Base-by-base conservation (phyloP, 92 coral and sea anemone genomes). In the Parazoanthus darwini region DNA sequence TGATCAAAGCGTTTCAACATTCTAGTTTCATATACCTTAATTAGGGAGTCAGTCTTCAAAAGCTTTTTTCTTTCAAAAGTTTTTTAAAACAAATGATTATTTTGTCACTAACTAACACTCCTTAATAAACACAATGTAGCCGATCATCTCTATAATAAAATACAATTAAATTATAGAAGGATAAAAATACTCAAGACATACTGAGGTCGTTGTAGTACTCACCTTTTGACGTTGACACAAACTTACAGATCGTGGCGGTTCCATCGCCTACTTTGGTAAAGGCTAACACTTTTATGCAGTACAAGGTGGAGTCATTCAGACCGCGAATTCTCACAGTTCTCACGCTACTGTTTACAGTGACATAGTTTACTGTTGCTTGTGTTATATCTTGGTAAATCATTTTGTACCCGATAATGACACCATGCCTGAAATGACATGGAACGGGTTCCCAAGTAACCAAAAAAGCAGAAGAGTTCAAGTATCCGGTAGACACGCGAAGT, bases 201-300 rank as follows among this genome's bases (percentile, higher is more conserved):
- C 42, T 39, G 42, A 39, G 42, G 4, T 39, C 0, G 2, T 48
- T 48, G 7, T 7, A 48, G 51, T 48, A 10, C 51, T 71, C 6
- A 78, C 63, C 82, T 78, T 78, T 51, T 37, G 26, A 37, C 22
- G 82, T 78, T 37, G 29, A n/a, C 3, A 43, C 51, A 8, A 51
- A 8, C 29, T 13, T 22, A 78, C 63, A 43, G 54, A 4, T 22
- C 7, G 82, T 8, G 18, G 8, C 9, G 18, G 38, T 78, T 43
- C 82, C 82, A 11, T 43, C 82, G 51, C 82, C 82, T 25, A 37
- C 82, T 37, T 15, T 78, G 33, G 82, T 78, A 51, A 78, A 78
- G 5, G 82, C 82, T 10, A 43, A 37, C 44, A 78, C 29, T 16
- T 78, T 43, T 78, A 78, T 3, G 15, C 82, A 51, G 23, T 78